These are phyloP conservation scores for Anableps anableps DNA, from an alignment of 2,797 vertebrate species.

Conservation along the genomic window DNA sequence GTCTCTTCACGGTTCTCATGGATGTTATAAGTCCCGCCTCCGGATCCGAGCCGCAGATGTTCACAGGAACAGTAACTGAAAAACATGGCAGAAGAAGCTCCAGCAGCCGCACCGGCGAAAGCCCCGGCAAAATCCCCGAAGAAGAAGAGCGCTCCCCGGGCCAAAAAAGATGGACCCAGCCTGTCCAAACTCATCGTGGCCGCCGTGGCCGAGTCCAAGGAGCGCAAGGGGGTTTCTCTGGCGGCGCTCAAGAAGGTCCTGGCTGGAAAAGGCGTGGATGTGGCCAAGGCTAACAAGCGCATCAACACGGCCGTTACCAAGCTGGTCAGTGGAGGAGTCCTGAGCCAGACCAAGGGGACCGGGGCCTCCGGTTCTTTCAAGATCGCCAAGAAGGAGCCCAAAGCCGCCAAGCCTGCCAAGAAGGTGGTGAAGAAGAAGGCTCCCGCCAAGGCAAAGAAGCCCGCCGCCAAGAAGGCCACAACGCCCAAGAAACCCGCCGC, in stretches of 20 bases:
- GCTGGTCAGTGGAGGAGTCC: background rate
- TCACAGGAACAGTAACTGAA: background rate
- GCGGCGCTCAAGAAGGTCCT: slow-evolving; percentile 19
- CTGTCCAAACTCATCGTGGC: slow-evolving; percentile 5
- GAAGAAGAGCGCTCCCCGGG: background rate
- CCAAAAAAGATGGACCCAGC: slow-evolving; percentile 13
- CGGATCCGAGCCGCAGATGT: background rate
- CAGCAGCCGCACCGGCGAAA: slow-evolving; percentile 18
- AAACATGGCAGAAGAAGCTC: slow-evolving; percentile 35
- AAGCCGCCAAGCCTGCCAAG: slow-evolving; percentile 3
- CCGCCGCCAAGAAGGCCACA: background rate
- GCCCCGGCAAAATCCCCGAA: slow-evolving; percentile 10
- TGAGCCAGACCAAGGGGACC: slow-evolving; percentile 15
- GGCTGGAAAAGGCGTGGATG: background rate
- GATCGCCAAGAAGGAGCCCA: slow-evolving; percentile 12
- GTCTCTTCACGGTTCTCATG: slow-evolving; percentile 42
- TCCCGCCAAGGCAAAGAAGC: background rate
- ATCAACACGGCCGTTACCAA: background rate
- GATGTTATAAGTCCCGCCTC: slow-evolving; percentile 31
- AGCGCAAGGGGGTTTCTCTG: slow-evolving; percentile 4
- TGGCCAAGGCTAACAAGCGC: slow-evolving; percentile 14
- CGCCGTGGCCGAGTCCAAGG: slow-evolving; percentile 18
- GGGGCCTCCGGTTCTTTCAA: slow-evolving; percentile 28
- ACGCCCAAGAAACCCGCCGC: background rate
- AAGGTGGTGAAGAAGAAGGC: slow-evolving; percentile 16